Conservation (phyloP, 2,797 vertebrate genomes). For the Leucoraja ocellata region DNA sequence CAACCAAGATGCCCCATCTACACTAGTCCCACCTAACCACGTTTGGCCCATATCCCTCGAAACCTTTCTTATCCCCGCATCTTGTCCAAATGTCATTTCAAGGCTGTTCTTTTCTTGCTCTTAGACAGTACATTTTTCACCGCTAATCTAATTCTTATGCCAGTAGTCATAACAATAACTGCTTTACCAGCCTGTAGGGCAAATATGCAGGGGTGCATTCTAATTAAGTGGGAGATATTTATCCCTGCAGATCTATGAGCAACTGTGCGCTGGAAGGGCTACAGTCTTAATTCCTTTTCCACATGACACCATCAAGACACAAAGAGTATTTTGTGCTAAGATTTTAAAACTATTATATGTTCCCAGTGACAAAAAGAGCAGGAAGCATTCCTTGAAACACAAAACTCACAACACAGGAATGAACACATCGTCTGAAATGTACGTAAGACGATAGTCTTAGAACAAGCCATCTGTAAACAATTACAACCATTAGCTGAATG, state of each 20-base stretch:
- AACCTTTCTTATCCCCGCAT: too few relatives aligned
- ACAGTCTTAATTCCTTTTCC: not conserved
- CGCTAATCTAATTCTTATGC: constrained; percentile 1
- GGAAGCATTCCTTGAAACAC: not conserved
- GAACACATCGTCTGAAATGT: not conserved
- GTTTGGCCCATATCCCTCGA: too few relatives aligned
- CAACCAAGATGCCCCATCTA: too few relatives aligned
- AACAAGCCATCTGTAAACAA: not conserved
- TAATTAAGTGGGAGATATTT: not conserved
- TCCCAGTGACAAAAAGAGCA: not conserved
- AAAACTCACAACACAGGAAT: not conserved
- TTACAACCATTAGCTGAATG: not conserved
- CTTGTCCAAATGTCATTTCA: too few relatives aligned
- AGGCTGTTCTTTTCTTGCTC: not conserved
- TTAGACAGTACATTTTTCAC: not conserved
- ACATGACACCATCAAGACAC: not conserved
- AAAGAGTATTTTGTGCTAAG: not conserved
- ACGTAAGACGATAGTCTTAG: not conserved
- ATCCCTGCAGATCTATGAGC: not conserved
- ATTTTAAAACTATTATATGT: not conserved
- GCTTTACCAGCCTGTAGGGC: not conserved
- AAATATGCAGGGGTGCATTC: not conserved
- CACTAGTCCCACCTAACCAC: too few relatives aligned
- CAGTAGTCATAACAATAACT: not conserved
- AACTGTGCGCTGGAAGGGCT: not conserved